phyloP scores from a whole-genome alignment of 2,113 vertebrate species.

The Calidris pygmaea region DNA sequence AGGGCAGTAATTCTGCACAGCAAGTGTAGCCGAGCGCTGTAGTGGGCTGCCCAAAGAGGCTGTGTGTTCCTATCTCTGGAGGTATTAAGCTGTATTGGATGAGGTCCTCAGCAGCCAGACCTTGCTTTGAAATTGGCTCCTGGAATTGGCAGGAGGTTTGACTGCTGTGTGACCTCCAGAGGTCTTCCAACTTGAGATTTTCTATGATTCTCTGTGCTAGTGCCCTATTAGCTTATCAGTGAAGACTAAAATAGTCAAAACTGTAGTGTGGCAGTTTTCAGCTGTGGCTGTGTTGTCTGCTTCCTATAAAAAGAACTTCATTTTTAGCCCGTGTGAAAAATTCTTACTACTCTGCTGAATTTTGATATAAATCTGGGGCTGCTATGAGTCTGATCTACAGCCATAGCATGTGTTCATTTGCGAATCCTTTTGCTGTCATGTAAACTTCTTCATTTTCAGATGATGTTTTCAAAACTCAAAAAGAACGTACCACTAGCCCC shows the following conservation, averaged over 20 bases:
- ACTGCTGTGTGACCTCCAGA: not conserved
- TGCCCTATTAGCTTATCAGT: not conserved
- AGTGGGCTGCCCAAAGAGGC: not conserved
- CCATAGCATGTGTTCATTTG: not conserved
- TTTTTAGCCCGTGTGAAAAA: not conserved
- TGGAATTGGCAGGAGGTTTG: not conserved
- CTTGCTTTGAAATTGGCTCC: not conserved
- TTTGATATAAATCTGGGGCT: not conserved
- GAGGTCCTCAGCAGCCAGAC: not conserved
- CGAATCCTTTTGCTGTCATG: not conserved
- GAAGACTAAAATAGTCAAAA: not conserved
- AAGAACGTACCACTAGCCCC: too few relatives aligned
- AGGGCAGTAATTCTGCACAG: not conserved
- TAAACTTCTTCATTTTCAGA: not conserved
- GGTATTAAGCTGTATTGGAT: not conserved
- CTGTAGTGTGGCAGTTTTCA: not conserved
- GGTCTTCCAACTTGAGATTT: not conserved
- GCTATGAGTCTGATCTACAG: not conserved
- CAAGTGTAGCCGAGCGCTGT: not conserved
- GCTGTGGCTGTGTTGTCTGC: not conserved
- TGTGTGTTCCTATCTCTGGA: not conserved
- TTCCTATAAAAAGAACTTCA: not conserved
- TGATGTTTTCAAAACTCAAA: constrained; percentile 5
- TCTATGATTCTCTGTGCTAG: not conserved
- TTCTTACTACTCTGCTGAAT: not conserved